A percentile compares a stretch with the other conserved stretches of the same genome.
Evolutionary conservation across 1,140 invertebrate genomes (phyloP).

Genomic region (Sycophaga agraensis): DNA sequence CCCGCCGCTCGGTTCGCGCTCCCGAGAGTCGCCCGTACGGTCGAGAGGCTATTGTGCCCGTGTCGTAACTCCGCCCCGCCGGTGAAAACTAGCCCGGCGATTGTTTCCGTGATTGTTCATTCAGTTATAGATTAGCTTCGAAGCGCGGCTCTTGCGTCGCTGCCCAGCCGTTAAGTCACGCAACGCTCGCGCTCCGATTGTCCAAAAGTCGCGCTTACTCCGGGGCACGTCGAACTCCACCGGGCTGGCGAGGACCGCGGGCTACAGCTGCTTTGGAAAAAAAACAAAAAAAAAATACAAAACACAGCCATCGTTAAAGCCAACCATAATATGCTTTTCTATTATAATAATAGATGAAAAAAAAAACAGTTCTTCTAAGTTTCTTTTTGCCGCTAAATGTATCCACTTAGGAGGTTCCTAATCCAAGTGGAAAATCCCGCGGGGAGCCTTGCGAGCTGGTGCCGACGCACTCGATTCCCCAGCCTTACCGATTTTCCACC

Average conservation of each 20-base stretch:
- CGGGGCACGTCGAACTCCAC: too few species aligned
- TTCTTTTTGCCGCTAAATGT: background rate
- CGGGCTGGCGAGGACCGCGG: too few species aligned
- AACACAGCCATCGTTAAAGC: conserved; percentile 21
- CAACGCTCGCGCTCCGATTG: too few species aligned
- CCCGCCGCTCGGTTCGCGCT: too few species aligned
- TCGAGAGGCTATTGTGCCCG: too few species aligned
- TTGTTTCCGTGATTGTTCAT: background rate
- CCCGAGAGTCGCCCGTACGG: too few species aligned
- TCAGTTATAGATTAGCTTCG: background rate
- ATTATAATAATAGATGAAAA: background rate
- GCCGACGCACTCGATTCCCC: too few species aligned
- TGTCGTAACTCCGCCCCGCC: background rate
- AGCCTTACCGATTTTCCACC: too few species aligned
- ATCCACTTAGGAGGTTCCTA: background rate
- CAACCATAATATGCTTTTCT: conserved; percentile 12
- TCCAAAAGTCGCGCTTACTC: too few species aligned
- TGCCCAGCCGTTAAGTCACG: too few species aligned
- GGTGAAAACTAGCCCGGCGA: background rate
- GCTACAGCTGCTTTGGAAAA: conserved; percentile 3
- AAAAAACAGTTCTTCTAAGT: background rate
- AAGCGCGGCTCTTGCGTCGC: background rate
- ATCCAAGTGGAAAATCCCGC: conserved; percentile 15
- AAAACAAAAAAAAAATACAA: too few species aligned
- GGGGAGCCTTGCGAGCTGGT: too few species aligned